Evolutionary conservation across 2,113 vertebrate genomes (phyloP), one percentile per base, ranked within the genome.

Genomic region (Pipa parva): DNA sequence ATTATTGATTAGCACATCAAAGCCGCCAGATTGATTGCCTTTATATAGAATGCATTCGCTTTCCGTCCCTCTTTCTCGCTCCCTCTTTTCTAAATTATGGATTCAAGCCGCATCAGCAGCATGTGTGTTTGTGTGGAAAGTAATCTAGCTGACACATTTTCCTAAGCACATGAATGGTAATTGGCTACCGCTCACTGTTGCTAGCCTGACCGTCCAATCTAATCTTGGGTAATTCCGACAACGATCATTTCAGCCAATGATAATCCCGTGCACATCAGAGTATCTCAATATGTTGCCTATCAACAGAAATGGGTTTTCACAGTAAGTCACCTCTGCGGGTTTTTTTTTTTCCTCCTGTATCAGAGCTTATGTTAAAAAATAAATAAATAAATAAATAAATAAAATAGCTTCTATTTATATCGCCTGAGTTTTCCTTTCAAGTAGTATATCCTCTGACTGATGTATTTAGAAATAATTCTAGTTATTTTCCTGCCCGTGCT

Each of bases 151-250:
- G 63, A 67, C 26, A 21, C 21, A 36, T 59, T 59, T 49, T 48
- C 28, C 37, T 31, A 33, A 27, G 27, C 39, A 59, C 17, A 33
- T 15, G 22, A 10, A 21, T 17, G 55, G 29, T 67, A 50, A 67
- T 67, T 49, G 55, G 64, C 52, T 67, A 55, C 17, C 20, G 45
- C 58, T 45, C 18, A n/a, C 46, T 61, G 66, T 61, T 70, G 66
- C 66, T 70, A 70, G 48, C 58, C 66, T 60, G 48, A 10, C 66
- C 50, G 52, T 31, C 66, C 66, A 54, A 70, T 70, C 48, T 60
- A 49, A 61, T 69, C 31, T 29, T 13, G 54, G 24, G 13, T 25
- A 28, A 52, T 70, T 60, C 25, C 28, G 50, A 36, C 57, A 21
- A 60, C 45, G 42, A 51, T 50, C n/a, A 27, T 4, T 52, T 5